Conservation (phyloP, 2,797 vertebrate species). For the Chrosomus eos region DNA sequence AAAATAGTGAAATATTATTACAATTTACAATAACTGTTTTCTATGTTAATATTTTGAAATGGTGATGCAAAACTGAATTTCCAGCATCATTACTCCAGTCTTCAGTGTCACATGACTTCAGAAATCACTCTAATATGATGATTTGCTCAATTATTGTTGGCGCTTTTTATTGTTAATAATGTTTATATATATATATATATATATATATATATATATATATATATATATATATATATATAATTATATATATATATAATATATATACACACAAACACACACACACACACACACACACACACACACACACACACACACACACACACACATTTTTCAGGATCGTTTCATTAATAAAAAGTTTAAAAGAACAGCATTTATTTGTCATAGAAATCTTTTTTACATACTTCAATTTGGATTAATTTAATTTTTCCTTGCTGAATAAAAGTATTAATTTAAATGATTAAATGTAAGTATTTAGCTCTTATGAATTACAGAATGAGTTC, state of each 20-base stretch:
- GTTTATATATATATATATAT: too few relatives aligned
- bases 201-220: too few relatives aligned
- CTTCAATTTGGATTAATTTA: neutral
- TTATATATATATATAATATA: too few relatives aligned
- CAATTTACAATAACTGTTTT: neutral
- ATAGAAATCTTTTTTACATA: neutral
- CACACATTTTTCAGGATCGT: too few relatives aligned
- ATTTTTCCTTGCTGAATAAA: neutral
- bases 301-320: too few relatives aligned
- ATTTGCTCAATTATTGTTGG: neutral
- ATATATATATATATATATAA: too few relatives aligned
- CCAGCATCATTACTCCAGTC: neutral
- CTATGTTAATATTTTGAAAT: neutral
- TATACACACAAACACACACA: too few relatives aligned
- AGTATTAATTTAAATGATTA: neutral
- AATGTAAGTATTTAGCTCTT: neutral
- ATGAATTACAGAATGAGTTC: neutral
- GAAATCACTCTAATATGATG: neutral
- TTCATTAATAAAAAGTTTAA: neutral
- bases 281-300: too few relatives aligned
- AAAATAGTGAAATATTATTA: neutral
- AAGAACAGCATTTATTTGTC: neutral
- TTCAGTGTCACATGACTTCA: neutral
- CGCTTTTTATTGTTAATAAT: too few relatives aligned
- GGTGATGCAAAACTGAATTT: neutral